Base-by-base conservation (phyloP, 1,140 invertebrate species). In the Pristionchus pacificus region DNA sequence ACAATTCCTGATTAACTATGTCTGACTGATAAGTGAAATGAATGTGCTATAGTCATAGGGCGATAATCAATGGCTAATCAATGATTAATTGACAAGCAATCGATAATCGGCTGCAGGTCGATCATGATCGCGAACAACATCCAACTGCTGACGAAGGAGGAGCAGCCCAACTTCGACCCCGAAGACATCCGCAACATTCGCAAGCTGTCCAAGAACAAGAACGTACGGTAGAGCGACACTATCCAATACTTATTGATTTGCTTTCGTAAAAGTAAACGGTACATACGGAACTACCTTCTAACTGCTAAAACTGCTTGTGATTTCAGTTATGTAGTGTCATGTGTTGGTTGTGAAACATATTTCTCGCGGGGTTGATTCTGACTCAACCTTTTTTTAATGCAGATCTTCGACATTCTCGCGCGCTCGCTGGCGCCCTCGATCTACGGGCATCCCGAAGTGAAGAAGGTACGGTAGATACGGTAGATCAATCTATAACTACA, bases 391-490 rank as follows among this genome's bases (percentile, higher is more conserved):
- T 19, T 24, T 15, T 19, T 68, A 61, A 19, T 69, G 27, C 29
- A 69, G 67, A 33, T 69, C 65, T 97, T 98, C 85, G 91, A 97
- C 69, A 84, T 94, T 65, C 86, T 99, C 13, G 89, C 91, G 55
- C 90, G 91, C 82, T 98, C 95, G 0, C 84, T 99, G 60, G 97
- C 97, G 0, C 97, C 97, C 0, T 96, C 95, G 2, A 99, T 99
- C 83, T 92, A 97, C 84, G 97, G 97, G 0, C 93, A 98, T 84
- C 91, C 93, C 28, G 96, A 91, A 81, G 93, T 98, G 2, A 99
- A 99, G 85, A 93, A 93, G 83, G 38, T 49, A 19, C 6, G 38
- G n/a, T n/a, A n/a, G n/a, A n/a, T n/a, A n/a, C n/a, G n/a, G n/a
- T n/a, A n/a, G n/a, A n/a, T n/a, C n/a, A n/a, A n/a, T n/a, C n/a